Evolutionary conservation across 2,113 vertebrate species (phyloP).

Genomic region (Sialia sialis): DNA sequence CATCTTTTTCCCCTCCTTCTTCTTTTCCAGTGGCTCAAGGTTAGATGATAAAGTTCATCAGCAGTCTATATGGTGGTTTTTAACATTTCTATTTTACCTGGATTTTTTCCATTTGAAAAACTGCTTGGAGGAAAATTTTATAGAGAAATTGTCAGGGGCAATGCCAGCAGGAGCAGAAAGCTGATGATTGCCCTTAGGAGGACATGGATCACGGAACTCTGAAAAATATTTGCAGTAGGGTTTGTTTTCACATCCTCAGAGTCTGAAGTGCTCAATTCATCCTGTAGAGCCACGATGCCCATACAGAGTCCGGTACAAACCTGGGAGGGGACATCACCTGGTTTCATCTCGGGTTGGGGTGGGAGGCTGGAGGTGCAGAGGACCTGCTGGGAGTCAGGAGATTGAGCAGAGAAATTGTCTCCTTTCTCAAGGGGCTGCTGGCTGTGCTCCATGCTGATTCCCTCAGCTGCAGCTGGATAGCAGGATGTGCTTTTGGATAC

Average conservation of each 20-base stretch:
- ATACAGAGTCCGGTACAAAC: background rate
- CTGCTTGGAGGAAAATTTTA: background rate
- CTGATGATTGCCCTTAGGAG: background rate
- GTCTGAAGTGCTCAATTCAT: background rate
- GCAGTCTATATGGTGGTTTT: background rate
- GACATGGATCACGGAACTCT: background rate
- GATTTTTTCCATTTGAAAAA: background rate
- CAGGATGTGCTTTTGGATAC: fast-evolving
- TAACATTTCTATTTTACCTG: background rate
- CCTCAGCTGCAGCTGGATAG: background rate
- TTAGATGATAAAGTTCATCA: background rate
- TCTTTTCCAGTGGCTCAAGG: background rate
- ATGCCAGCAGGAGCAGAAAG: background rate
- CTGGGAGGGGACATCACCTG: background rate
- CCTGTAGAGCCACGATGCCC: background rate
- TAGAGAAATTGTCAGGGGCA: background rate
- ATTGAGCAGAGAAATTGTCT: background rate
- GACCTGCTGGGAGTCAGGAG: background rate
- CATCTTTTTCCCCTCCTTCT: background rate
- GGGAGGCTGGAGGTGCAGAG: background rate
- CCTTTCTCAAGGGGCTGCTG: background rate
- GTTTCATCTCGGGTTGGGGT: fast-evolving
- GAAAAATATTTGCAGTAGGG: background rate
- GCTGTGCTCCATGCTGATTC: fast-evolving
- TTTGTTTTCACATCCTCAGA: background rate